phyloP scores from a whole-genome alignment of 2,888 invertebrate species.

The Leucozona laternaria region DNA sequence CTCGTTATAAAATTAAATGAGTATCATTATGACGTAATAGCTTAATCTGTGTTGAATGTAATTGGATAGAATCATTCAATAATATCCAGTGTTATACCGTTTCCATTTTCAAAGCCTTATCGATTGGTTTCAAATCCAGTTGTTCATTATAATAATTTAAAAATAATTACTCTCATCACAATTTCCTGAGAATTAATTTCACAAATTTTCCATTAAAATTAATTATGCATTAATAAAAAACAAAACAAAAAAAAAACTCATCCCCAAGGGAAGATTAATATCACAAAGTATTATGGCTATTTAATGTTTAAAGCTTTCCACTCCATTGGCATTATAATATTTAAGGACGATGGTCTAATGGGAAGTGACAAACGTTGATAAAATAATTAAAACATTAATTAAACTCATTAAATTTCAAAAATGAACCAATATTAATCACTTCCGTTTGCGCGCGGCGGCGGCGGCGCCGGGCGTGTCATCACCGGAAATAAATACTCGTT shows the following conservation, averaged over 20 bases:
- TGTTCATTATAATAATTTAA: slow-evolving; percentile 13
- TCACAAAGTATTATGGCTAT: slow-evolving; percentile 7
- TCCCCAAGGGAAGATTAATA: slow-evolving; percentile 9
- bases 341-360: neutral
- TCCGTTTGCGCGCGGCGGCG: neutral
- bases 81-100: neutral
- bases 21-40: neutral
- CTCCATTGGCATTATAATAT: slow-evolving; percentile 23
- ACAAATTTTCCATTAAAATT: slow-evolving; percentile 68
- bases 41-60: neutral
- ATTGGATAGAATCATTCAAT: neutral
- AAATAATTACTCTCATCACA: slow-evolving; percentile 44
- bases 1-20: neutral
- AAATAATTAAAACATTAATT: slow-evolving; percentile 28
- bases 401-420: slow-evolving; percentile 39
- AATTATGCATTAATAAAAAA: slow-evolving; percentile 48
- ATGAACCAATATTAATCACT: slow-evolving; percentile 61
- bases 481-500: slow-evolving; percentile 13
- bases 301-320: slow-evolving; percentile 39
- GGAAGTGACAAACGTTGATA: slow-evolving; percentile 45
- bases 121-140: neutral
- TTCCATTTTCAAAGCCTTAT: neutral
- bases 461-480: neutral
- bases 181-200: slow-evolving; percentile 55
- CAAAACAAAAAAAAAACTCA: neutral